Percentiles rank a stretch among this genome's conserved stretches.
Conservation (phyloP, 2,888 invertebrate genomes). For the Microchrysa polita region DNA sequence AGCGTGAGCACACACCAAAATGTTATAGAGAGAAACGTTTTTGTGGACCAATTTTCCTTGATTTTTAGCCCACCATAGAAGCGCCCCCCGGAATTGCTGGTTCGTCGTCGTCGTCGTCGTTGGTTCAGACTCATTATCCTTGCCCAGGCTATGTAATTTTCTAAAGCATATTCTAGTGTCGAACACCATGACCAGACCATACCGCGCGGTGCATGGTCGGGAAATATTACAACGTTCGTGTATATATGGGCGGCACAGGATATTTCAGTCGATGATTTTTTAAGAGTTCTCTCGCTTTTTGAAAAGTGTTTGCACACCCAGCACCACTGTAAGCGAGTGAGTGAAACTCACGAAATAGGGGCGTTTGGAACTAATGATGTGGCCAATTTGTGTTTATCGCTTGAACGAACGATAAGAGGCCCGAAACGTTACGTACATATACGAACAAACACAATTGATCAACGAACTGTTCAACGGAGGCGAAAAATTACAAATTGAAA, state of each 20-base stretch:
- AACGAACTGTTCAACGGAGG: not conserved
- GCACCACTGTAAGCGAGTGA: too few relatives aligned
- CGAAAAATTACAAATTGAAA: conserved; percentile 33
- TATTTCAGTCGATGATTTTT: conserved; percentile 25
- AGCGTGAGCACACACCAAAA: not conserved
- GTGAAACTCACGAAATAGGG: not conserved
- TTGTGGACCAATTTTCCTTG: conserved; percentile 7
- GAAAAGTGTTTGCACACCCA: not conserved
- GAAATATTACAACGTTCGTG: not conserved
- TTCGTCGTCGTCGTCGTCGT: too few relatives aligned
- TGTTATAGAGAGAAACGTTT: not conserved
- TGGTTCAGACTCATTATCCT: not conserved
- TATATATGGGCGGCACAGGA: too few relatives aligned
- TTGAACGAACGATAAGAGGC: conserved; percentile 18
- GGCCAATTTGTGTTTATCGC: conserved; percentile 45
- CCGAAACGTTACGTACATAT: too few relatives aligned
- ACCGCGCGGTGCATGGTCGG: not conserved
- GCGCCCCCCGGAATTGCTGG: not conserved
- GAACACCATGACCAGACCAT: too few relatives aligned
- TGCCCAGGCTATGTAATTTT: not conserved
- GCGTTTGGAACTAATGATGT: conserved; percentile 44
- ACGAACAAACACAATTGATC: not conserved
- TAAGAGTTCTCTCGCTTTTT: conserved; percentile 22
- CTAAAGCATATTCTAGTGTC: not conserved
- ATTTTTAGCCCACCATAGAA: not conserved